Percentiles rank a stretch among this genome's conserved stretches.
Evolutionary conservation across 2,113 vertebrate genomes (phyloP).

Genomic region (Stegostoma tigrinum): DNA sequence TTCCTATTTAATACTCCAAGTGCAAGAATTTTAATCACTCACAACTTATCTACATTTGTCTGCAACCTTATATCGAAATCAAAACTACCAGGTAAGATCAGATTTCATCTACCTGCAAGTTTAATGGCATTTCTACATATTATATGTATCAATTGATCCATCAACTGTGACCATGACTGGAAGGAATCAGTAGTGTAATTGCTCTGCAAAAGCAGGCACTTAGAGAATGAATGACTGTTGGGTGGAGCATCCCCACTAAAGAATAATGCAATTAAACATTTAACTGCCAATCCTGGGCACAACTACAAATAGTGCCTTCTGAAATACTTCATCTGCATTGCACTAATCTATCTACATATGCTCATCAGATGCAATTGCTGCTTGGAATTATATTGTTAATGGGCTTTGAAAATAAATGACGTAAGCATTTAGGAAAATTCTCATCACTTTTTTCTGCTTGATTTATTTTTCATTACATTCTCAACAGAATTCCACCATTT

Average conservation of each 20-base stretch:
- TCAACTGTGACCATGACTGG: background rate
- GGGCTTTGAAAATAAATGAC: slow-evolving; percentile 3
- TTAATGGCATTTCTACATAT: background rate
- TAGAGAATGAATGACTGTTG: background rate
- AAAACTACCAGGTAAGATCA: background rate
- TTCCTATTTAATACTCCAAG: too few species aligned
- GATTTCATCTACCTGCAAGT: background rate
- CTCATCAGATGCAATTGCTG: background rate
- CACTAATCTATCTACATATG: background rate
- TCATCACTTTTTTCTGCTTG: background rate
- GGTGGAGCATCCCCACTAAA: background rate
- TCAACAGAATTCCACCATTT: background rate
- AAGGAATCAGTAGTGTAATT: slow-evolving; percentile 25
- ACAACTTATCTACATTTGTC: too few species aligned
- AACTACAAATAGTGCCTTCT: background rate
- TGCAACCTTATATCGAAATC: background rate
- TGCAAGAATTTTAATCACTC: too few species aligned
- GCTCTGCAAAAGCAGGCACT: background rate
- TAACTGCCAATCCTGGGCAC: background rate
- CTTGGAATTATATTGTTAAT: background rate
- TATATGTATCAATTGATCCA: slow-evolving; percentile 11
- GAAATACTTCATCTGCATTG: background rate
- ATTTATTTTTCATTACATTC: background rate
- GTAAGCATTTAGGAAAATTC: background rate
- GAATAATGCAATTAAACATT: background rate